phyloP scores from a whole-genome alignment of 2,797 vertebrate species.

The Onychomys arenicola region DNA sequence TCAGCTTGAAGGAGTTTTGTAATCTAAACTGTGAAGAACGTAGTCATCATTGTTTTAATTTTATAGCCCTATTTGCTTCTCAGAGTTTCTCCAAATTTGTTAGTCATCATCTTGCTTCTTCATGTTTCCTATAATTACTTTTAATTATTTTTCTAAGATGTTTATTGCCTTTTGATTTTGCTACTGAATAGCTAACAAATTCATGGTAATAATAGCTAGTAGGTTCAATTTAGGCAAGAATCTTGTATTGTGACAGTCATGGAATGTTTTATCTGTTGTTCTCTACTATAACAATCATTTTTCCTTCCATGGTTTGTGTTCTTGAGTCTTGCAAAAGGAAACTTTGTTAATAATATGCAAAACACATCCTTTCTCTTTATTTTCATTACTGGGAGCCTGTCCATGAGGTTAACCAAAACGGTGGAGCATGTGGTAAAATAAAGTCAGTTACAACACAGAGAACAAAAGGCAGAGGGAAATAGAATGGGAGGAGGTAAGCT shows the following conservation, averaged over 20 bases:
- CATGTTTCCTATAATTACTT: not conserved
- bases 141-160: conserved; percentile 8
- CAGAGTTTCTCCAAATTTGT: not conserved
- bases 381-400: not conserved
- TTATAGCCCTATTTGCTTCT: not conserved
- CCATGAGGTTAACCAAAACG: not conserved
- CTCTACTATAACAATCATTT: not conserved
- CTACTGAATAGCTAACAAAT: not conserved
- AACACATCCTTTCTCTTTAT: not conserved
- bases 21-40: not conserved
- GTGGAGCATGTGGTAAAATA: not conserved
- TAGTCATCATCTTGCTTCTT: not conserved
- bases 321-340: not conserved
- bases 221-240: not conserved
- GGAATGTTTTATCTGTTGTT: not conserved
- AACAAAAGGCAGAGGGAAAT: not conserved
- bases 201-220: not conserved
- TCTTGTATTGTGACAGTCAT: not conserved
- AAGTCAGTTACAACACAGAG: not conserved
- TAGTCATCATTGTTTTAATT: not conserved
- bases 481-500: not conserved
- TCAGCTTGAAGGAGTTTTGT: not conserved
- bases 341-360: not conserved
- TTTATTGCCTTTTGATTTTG: not conserved
- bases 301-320: not conserved